Evolutionary conservation across 2,113 vertebrate genomes (phyloP).

Genomic region (Sorex araneus): DNA sequence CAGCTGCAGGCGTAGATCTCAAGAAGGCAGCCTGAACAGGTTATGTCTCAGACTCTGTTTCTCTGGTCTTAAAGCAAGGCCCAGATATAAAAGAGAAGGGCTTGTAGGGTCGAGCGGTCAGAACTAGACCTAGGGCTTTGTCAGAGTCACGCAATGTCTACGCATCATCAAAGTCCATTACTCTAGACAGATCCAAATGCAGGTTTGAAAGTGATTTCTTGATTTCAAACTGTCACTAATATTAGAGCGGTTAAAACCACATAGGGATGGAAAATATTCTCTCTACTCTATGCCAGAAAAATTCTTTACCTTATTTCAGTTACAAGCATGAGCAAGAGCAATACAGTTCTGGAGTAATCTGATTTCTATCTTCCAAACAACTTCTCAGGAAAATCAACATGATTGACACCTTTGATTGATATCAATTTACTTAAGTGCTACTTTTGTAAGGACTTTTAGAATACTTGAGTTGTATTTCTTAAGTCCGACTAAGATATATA

Average conservation of each 20-base stretch:
- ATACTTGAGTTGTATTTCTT: slow-evolving; percentile 39
- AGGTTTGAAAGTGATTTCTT: slow-evolving; percentile 51
- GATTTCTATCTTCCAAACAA: background rate
- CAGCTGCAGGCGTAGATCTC: background rate
- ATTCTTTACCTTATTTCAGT: background rate
- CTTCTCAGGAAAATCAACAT: background rate
- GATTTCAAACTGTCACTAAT: slow-evolving; percentile 16
- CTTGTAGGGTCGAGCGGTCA: background rate
- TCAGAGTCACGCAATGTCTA: background rate
- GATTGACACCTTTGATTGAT: background rate
- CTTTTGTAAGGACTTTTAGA: background rate
- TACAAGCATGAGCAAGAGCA: background rate
- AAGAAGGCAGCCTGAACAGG: slow-evolving; percentile 13
- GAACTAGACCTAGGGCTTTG: background rate
- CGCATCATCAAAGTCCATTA: background rate
- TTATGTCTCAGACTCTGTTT: background rate
- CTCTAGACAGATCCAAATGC: background rate
- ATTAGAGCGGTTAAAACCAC: background rate
- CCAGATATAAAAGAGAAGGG: background rate
- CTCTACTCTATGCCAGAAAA: background rate
- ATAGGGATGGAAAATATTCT: slow-evolving; percentile 11
- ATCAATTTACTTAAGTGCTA: slow-evolving; percentile 54
- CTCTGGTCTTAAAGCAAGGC: background rate
- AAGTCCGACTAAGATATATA: background rate
- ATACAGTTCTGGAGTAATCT: background rate